phyloP scores from a whole-genome alignment of 2,113 vertebrate species.

The Tragulus kanchil region DNA sequence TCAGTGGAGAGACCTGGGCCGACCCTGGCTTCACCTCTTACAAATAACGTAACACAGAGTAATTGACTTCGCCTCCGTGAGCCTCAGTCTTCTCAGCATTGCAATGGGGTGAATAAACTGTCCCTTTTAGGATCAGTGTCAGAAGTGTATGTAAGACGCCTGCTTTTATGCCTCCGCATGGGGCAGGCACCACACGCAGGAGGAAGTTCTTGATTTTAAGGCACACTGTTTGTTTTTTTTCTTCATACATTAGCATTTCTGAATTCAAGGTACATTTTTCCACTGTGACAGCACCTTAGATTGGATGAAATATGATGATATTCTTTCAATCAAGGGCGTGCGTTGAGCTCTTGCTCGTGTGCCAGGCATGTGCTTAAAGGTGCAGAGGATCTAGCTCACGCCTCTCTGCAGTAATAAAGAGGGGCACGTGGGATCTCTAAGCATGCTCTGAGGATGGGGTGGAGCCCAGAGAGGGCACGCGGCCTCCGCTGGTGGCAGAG shows the following conservation, averaged over 20 bases:
- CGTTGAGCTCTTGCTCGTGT: rapidly evolving
- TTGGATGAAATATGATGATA: background rate
- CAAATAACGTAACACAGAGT: background rate
- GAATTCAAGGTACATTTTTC: background rate
- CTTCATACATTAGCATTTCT: background rate
- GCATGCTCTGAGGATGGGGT: too few species aligned
- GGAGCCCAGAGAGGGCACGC: background rate
- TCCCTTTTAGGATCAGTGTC: background rate
- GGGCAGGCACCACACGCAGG: too few species aligned
- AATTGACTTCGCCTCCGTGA: background rate
- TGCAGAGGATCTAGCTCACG: rapidly evolving
- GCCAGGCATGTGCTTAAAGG: background rate
- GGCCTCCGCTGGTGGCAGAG: background rate
- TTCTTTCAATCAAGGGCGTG: background rate
- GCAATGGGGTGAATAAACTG: background rate
- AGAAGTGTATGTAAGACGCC: background rate
- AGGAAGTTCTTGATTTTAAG: background rate
- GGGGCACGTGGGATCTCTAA: background rate
- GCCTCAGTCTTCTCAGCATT: background rate
- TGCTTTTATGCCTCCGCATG: rapidly evolving
- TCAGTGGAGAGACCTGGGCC: background rate
- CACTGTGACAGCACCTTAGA: background rate
- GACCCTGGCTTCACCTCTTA: background rate
- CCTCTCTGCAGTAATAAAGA: background rate
- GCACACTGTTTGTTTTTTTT: background rate